A percentile compares a stretch with the other conserved stretches of the same genome.
phyloP scores from a whole-genome alignment of 2,113 vertebrate genomes.

The Acinonyx jubatus region DNA sequence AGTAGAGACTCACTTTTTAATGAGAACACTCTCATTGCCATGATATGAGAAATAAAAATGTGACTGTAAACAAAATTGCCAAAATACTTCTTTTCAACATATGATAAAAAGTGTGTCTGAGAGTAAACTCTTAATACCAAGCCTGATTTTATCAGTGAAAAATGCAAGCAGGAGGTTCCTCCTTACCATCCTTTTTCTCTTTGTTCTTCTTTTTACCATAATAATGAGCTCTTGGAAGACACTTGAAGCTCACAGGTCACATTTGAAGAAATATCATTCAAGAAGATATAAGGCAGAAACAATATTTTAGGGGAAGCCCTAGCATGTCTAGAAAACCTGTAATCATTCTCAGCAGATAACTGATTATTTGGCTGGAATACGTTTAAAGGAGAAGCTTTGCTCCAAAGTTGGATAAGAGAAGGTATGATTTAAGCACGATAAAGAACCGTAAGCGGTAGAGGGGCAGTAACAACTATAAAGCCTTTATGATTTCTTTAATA shows the following conservation, averaged over 20 bases:
- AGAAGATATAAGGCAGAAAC: conserved; percentile 49
- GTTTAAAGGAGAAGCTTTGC: conserved; percentile 61
- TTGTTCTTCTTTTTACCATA: conserved; percentile 58
- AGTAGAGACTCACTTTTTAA: neutral
- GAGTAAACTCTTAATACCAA: neutral
- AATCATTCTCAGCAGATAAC: conserved; percentile 63
- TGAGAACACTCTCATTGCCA: neutral
- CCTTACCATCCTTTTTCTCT: conserved; percentile 9
- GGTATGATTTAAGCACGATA: conserved; percentile 45
- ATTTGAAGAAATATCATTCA: conserved; percentile 48
- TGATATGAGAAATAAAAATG: conserved; percentile 26
- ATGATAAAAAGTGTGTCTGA: neutral
- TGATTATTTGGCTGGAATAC: conserved; percentile 52
- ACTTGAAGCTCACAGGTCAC: neutral
- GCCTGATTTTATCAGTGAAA: conserved; percentile 41
- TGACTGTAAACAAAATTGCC: neutral
- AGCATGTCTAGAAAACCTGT: conserved; percentile 37
- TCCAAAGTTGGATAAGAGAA: conserved; percentile 61
- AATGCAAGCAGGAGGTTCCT: conserved; percentile 44
- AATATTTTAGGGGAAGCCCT: conserved; percentile 56
- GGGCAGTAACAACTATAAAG: conserved; percentile 66
- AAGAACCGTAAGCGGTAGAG: conserved; percentile 28
- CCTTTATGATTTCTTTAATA: conserved; percentile 73
- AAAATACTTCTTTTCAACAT: conserved; percentile 13
- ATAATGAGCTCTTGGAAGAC: conserved; percentile 60